Base-by-base conservation (phyloP, 2,888 invertebrate genomes). In the Lucinisca nassula region DNA sequence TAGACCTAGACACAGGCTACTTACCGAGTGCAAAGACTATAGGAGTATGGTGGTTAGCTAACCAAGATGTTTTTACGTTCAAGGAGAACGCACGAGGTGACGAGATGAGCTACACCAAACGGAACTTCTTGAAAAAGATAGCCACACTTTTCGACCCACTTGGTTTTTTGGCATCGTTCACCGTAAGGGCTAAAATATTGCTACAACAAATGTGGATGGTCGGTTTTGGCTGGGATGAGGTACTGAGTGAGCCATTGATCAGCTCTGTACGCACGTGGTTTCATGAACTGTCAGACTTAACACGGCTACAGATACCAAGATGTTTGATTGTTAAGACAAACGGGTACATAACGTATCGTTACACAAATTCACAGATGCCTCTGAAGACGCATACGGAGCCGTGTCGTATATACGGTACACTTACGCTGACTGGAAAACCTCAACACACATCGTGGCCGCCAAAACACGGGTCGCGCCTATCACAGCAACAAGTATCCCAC, bases 111-210 rank as follows among this genome's bases (percentile, higher is more conserved):
- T n/a, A n/a, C n/a, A n/a, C n/a, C n/a, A n/a, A n/a, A n/a, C n/a
- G n/a, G n/a, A n/a, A n/a, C n/a, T n/a, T n/a, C n/a, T n/a, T n/a
- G n/a, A n/a, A n/a, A n/a, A n/a, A n/a, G n/a, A n/a, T n/a, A n/a
- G n/a, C n/a, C n/a, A n/a, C n/a, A n/a, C n/a, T n/a, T 0, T 95
- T 91, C 79, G 95, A 95, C 81, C 95, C 95, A 0, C 72, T 94
- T 17, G 95, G 95, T 73, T 89, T 94, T 75, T n/a, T 94, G 1
- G 79, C 86, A 14, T 93, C 92, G 3, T 84, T 90, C 21, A 78
- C 85, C 0, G 81, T 95, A 0, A 78, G 87, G n/a, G 90, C 86
- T 0, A 94, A 94, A 45, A 76, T 94, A 2, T 74, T 94, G 8
- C 61, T 94, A 2, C 94, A 94, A 82, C 73, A 91, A 40, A 82